These are phyloP conservation scores for Pygathrix nemaeus DNA, from an alignment of 2,113 vertebrate species.

Conservation along the genomic window DNA sequence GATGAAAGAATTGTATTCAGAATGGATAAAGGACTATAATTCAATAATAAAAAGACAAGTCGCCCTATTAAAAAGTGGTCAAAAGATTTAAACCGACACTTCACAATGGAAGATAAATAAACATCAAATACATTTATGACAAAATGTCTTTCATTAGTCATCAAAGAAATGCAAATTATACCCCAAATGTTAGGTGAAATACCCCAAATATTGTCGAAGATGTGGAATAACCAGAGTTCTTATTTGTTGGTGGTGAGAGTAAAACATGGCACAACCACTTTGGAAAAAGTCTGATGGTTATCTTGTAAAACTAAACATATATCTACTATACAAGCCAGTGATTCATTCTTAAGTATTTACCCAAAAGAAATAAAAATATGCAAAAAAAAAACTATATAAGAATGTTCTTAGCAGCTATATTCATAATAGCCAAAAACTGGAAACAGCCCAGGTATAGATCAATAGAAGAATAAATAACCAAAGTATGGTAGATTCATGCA, in stretches of 20 bases:
- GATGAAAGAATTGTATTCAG: background rate
- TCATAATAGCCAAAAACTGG: background rate
- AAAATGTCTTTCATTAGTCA: background rate
- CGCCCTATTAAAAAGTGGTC: background rate
- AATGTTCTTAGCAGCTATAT: background rate
- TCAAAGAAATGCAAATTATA: constrained; percentile 47
- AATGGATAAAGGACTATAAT: background rate
- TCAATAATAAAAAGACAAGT: background rate
- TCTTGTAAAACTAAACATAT: background rate
- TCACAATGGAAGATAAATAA: constrained; percentile 7
- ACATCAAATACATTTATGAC: background rate
- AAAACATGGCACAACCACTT: background rate
- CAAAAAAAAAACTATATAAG: background rate
- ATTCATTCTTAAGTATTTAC: background rate
- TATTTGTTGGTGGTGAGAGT: background rate
- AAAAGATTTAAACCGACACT: constrained; percentile 25
- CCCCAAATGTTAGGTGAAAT: background rate
- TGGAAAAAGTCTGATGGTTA: background rate
- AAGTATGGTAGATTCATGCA: background rate
- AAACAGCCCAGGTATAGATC: background rate
- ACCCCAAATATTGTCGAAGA: background rate
- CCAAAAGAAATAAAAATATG: constrained; percentile 16
- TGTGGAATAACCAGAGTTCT: background rate
- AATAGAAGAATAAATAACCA: background rate
- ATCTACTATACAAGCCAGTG: background rate